Evolutionary conservation across 2,888 invertebrate genomes (phyloP), one percentile per base, ranked within the genome.

Genomic region (Hypsopygia costalis): DNA sequence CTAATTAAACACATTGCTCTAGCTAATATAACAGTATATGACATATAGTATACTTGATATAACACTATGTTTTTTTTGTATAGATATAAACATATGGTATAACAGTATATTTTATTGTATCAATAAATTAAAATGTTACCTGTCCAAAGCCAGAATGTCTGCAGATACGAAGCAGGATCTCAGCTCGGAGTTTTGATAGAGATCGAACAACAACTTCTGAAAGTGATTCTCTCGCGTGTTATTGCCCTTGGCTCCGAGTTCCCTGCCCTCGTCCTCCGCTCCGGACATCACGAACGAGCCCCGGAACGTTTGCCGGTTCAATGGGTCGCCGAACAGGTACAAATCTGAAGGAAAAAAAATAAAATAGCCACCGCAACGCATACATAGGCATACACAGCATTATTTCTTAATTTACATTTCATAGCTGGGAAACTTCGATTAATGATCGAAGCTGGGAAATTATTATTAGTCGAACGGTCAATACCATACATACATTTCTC

Each of bases 101-200:
- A n/a, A n/a, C n/a, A n/a, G n/a, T n/a, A n/a, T n/a, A n/a, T n/a
- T n/a, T n/a, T n/a, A n/a, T n/a, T n/a, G n/a, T n/a, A n/a, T n/a
- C n/a, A n/a, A n/a, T n/a, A n/a, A n/a, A n/a, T n/a, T n/a, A n/a
- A 4, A 16, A 16, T 16, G 4, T 16, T 16, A 96, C 96, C 94
- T 95, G 75, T 97, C 96, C 37, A 97, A 90, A 11, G 96, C 96
- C 37, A 97, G 88, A 41, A 96, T 93, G 69, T 97, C 96, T 20
- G 94, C 93, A 11, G 93, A 92, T 46, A 94, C 90, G 71, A 95
- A 97, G 42, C 95, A 93, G 53, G 94, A 91, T 51, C 93, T 91
- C 27, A 95, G 86, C 56, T 93, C 91, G 40, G 96, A 96, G 56
- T 93, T 91, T 42, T 92, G 90, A 69, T 95, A 93, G 29, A 95